Evolutionary conservation across 2,888 invertebrate genomes (phyloP).

Genomic region (Ophioninae sp.): DNA sequence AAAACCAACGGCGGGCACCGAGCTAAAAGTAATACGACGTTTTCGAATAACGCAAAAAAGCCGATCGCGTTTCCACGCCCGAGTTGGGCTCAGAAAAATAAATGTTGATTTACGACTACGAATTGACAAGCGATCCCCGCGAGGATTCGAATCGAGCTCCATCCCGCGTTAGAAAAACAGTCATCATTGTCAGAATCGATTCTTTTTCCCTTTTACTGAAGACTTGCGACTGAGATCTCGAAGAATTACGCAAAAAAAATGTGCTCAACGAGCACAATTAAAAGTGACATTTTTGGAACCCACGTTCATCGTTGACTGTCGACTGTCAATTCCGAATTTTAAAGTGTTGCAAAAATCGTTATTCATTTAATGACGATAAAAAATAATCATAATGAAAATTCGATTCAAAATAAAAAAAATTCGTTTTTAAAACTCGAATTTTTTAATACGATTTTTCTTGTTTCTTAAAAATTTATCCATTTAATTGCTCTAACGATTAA

Average conservation of each 20-base stretch:
- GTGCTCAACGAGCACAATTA: not conserved
- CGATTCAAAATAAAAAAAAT: too few species aligned
- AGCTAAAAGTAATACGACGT: constrained; percentile 60
- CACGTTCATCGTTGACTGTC: not conserved
- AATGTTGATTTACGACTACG: constrained; percentile 25
- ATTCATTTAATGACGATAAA: not conserved
- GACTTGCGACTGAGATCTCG: not conserved
- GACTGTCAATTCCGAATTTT: not conserved
- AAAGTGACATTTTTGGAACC: not conserved
- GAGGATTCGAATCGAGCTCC: constrained; percentile 7
- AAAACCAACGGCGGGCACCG: constrained; percentile 80
- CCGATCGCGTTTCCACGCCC: not conserved
- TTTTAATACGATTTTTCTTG: too few species aligned
- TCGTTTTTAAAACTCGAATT: too few species aligned
- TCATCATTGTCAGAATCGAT: not conserved
- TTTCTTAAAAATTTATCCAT: too few species aligned
- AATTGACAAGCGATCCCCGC: constrained; percentile 4
- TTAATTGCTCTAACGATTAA: too few species aligned
- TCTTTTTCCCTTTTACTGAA: not conserved
- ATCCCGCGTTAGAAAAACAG: not conserved
- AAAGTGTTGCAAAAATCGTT: not conserved
- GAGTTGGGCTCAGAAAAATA: not conserved
- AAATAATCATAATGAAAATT: not conserved
- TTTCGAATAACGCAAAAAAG: constrained; percentile 43
- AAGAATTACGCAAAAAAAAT: not conserved